Evolutionary conservation across 2,797 vertebrate genomes (phyloP), one percentile per base, ranked within the genome.

Genomic region (Coilia nasus): DNA sequence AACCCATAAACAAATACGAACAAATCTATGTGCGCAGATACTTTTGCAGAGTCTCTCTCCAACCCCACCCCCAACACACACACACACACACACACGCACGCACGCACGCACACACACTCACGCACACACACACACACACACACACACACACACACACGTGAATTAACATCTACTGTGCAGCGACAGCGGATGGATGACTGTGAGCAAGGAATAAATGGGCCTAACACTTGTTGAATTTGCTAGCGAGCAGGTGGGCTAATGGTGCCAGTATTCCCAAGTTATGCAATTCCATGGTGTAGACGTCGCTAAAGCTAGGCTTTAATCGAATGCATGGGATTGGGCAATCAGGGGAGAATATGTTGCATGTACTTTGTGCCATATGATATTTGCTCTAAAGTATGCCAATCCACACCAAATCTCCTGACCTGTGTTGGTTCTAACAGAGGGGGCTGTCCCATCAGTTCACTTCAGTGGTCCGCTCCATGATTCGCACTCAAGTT

Each of bases 1-100:
- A 78, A 41, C 31, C 35, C 41, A 44, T 44, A 44, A 78, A 78
- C 71, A 78, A 78, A 78, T 35, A 78, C 71, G 71, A 78, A 17
- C 71, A 78, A 44, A 60, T 47, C 54, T 75, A 62, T 75, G 59
- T 83, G 23, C 71, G 71, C 82, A n/a, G 67, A 50, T 71, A 62
- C 81, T 75, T 50, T 81, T 71, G 64, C 81, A 85, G 64, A 41
- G 64, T 25, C 81, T n/a, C 57, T 78, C 35, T 78, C 71, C 71
- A 78, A 78, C 71, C 71, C 71, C 35, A 78, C 71, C 71, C 71
- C 71, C 71, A 44, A 78, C 14, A 35, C 67, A 71, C 67, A 71
- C 28, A 71, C 67, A 71, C 67, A 31, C 67, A 71, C 25, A 31
- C 12, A 1, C 11, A 35, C 67, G 35, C 67, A 35, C 67, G 17